phyloP scores from a whole-genome alignment of 2,797 vertebrate genomes.

The Ctenosaura bakeri region DNA sequence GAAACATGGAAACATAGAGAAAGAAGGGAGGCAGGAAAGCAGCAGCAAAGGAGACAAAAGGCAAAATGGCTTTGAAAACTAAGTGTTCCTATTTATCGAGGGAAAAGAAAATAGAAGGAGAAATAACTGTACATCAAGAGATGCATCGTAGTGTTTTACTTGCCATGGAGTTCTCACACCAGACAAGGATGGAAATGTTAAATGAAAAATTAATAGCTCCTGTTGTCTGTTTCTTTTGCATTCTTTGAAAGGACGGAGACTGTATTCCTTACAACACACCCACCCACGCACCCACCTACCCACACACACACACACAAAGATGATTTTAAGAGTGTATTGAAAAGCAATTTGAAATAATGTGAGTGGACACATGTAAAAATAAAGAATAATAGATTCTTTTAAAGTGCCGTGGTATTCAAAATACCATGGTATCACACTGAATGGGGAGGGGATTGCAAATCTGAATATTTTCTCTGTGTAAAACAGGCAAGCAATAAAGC shows the following conservation, averaged over 20 bases:
- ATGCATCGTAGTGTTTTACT: neutral
- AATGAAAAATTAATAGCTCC: slow-evolving; percentile 32
- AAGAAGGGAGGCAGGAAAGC: no score
- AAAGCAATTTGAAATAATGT: slow-evolving; percentile 38
- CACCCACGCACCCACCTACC: no score
- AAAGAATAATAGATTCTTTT: slow-evolving; percentile 49
- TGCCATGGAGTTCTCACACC: neutral
- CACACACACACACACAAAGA: no score
- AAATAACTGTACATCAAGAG: neutral
- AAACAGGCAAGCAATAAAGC: neutral
- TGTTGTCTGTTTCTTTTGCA: slow-evolving; percentile 20
- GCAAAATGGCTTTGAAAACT: neutral
- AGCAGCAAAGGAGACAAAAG: neutral
- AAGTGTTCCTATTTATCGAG: neutral
- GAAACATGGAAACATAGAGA: neutral
- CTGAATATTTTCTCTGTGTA: neutral
- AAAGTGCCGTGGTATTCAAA: neutral
- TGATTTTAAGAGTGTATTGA: slow-evolving; percentile 23
- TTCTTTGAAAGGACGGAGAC: slow-evolving; percentile 2
- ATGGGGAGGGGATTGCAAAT: neutral
- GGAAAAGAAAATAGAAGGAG: neutral
- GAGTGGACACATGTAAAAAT: slow-evolving; percentile 10
- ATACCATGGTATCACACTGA: neutral
- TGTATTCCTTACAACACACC: neutral
- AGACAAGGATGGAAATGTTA: neutral